Evolutionary conservation across 1,140 invertebrate species (phyloP), one percentile per base, ranked within the genome.

Genomic region (Drosophila kikkawai): DNA sequence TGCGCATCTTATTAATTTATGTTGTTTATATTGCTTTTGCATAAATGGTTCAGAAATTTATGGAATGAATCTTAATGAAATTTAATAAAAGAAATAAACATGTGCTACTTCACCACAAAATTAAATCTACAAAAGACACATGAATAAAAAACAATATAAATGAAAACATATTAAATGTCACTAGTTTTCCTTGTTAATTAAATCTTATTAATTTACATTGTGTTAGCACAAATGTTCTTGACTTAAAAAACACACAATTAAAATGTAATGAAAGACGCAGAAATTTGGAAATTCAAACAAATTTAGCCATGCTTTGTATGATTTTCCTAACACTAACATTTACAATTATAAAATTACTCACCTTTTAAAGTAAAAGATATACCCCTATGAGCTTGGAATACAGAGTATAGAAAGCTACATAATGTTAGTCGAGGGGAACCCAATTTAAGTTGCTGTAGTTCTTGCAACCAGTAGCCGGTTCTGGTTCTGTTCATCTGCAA

Each of bases 361-460:
- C 5, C 26, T 6, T 6, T 29, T 29, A 29, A 29, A 15, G 7
- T 29, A 29, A 3, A 29, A 61, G 0, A 11, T 37, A 67, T 63
- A 67, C 64, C 64, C 34, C 3, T 9, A 4, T 3, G 2, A 17
- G 11, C 12, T n/a, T 4, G 26, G 8, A 19, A 9, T 61, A 51
- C 19, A n/a, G 5, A 7, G 63, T 8, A 60, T 17, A n/a, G 19
- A 44, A 55, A 51, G 47, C 34, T 48, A 39, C 37, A 29, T 60
- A 36, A 57, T 32, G 66, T 59, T 51, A 29, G 70, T 57, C 55
- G 37, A 32, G 47, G 64, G 67, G 83, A 83, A 71, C 74, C 84
- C 84, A 87, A 87, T 87, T 87, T 87, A 80, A 77, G 70, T 73
- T 36, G 51, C 32, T 68, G 64, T 73, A 41, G 44, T 29, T 71